Conservation (phyloP, 1,140 invertebrate species). For the Drosophila bifasciata region DNA sequence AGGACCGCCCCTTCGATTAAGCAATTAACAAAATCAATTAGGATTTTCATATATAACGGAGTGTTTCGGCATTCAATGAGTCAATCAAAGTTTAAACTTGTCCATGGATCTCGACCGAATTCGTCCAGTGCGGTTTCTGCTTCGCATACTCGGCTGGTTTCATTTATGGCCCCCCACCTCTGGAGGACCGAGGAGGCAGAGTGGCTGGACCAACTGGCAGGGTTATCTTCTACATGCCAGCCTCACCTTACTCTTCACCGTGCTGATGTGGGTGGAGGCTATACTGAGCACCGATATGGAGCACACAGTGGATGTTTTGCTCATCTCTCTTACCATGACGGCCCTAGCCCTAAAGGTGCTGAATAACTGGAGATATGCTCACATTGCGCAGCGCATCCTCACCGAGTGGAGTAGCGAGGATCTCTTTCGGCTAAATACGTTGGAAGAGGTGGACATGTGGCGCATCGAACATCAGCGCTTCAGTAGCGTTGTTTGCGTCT, state of each 20-base stretch:
- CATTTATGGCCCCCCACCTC: slow-evolving; percentile 36
- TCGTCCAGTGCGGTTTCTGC: slow-evolving; percentile 25
- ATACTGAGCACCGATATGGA: slow-evolving; percentile 44
- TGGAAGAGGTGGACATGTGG: slow-evolving; percentile 45
- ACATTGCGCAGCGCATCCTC: slow-evolving; percentile 34
- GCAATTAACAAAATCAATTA: slow-evolving; percentile 37
- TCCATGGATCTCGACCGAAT: slow-evolving; percentile 40
- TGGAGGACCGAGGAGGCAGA: not conserved
- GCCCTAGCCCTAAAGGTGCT: slow-evolving; percentile 42
- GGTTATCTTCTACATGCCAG: slow-evolving; percentile 38
- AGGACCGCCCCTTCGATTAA: slow-evolving; percentile 50
- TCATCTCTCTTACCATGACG: slow-evolving; percentile 59
- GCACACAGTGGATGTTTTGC: slow-evolving; percentile 46
- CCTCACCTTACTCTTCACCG: slow-evolving; percentile 30
- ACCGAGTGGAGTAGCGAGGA: slow-evolving; percentile 31
- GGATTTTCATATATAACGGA: slow-evolving; percentile 23
- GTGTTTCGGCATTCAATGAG: too few species aligned
- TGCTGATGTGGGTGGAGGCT: slow-evolving; percentile 61
- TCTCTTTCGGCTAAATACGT: slow-evolving; percentile 15
- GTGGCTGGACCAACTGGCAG: slow-evolving; percentile 8
- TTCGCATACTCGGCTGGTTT: slow-evolving; percentile 6
- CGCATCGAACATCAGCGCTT: slow-evolving; percentile 37
- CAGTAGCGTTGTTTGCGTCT: slow-evolving; percentile 10
- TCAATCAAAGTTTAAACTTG: slow-evolving; percentile 17
- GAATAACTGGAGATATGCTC: slow-evolving; percentile 49